Evolutionary conservation across 1,140 invertebrate genomes (phyloP), one percentile per base, ranked within the genome.

Genomic region (Latrodectus geometricus): DNA sequence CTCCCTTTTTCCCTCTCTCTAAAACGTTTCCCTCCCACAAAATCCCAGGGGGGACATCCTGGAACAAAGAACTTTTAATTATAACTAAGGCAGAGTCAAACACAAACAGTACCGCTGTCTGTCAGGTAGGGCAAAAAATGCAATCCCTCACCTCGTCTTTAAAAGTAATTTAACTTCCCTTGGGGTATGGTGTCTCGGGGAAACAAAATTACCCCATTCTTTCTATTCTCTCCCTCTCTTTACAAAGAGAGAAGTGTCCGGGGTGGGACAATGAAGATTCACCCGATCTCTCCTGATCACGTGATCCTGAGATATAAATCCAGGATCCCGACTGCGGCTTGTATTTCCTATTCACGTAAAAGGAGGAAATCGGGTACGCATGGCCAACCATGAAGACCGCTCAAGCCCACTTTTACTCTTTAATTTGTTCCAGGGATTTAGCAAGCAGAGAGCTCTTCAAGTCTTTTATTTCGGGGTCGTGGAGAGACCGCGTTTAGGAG

Each of bases 401-500:
- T 74, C 72, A n/a, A 76, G 61, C 49, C 73, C 73, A 66, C 82
- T 84, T 73, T 61, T 75, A 72, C 73, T 73, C 56, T 77, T 86
- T 86, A 86, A 86, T 86, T 86, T 86, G 83, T 86, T 86, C 83
- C 75, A 78, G 83, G 75, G 83, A 86, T 86, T 86, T 86, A 61
- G 83, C 74, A 77, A 78, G 61, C 74, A 86, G 11, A 72, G 73
- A 56, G 54, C 35, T 17, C 49, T 70, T 68, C 21, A 54, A 69
- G 61, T 56, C 66, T 48, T 14, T 21, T 21, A 14, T 8, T 5
- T 14, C 11, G 35, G 35, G n/a, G n/a, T n/a, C 21, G 12, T 61
- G 54, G 54, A 61, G 54, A 48, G 35, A 35, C 2, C 1, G 35
- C n/a, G n/a, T n/a, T n/a, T n/a, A n/a, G 5, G 35, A 35, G 35